Base-by-base conservation (phyloP, 1,140 invertebrate genomes). In the Drosophila repletoides region DNA sequence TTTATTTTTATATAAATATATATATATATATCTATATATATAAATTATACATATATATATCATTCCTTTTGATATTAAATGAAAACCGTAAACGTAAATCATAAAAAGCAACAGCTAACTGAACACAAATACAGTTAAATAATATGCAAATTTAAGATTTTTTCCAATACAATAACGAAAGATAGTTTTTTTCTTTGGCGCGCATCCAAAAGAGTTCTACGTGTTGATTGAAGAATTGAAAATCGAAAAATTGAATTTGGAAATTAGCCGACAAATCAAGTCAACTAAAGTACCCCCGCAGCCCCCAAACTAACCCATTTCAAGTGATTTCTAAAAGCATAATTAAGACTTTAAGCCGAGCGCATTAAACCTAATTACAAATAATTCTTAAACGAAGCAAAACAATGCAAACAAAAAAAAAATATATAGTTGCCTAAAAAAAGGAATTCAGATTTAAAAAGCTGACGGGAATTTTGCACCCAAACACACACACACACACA, bases 61-160 rank as follows among this genome's bases (percentile, higher is more conserved):
- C 84, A 89, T 89, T 89, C 88, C 84, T 89, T 89, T 89, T 87
- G 88, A 89, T 89, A 89, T 89, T 89, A 89, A 76, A 73, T 51
- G 53, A 69, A 75, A 68, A 9, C 55, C 60, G 53, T 71, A 56
- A 49, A 66, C 46, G 28, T 28, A 61, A 31, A 45, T 15, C 26
- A 15, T 40, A 36, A 58, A 40, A 5, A 51, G 52, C 60, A 60
- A 73, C 58, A 58, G 56, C 59, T 74, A 59, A 51, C 28, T 41
- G 51, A 71, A 71, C 52, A 83, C 24, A 68, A 29, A 46, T 45
- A 19, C 26, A 51, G n/a, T n/a, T n/a, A n/a, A n/a, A n/a, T n/a
- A n/a, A n/a, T n/a, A n/a, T n/a, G n/a, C n/a, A n/a, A n/a, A n/a
- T n/a, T n/a, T n/a, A 22, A 48, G 5, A 7, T 29, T 15, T 61